A percentile compares a stretch with the other conserved stretches of the same genome.
Evolutionary conservation across 2,113 vertebrate species (phyloP).

Genomic region (Thermophis baileyi): DNA sequence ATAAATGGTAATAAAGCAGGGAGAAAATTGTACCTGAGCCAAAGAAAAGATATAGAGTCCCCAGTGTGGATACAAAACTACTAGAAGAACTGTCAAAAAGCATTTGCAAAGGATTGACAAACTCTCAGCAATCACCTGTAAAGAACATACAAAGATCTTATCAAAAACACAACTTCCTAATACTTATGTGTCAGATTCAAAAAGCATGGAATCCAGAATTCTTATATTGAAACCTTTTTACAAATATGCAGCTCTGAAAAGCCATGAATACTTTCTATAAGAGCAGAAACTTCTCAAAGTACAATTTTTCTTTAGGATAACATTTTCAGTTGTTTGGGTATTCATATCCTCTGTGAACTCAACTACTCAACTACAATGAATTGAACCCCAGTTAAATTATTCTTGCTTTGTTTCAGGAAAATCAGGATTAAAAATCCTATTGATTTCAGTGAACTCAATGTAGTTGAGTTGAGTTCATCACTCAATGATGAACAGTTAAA

Average conservation of each 20-base stretch:
- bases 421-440: background rate
- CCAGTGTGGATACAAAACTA: conserved; percentile 81
- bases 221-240: background rate
- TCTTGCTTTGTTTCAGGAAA: background rate
- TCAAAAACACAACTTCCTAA: background rate
- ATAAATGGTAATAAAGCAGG: background rate
- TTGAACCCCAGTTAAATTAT: background rate
- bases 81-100: conserved; percentile 78
- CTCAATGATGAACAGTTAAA: background rate
- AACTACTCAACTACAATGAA: too few relatives aligned
- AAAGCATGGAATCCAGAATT: background rate
- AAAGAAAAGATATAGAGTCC: conserved; percentile 84
- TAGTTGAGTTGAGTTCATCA: too few relatives aligned
- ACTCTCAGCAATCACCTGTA: conserved; percentile 87
- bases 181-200: background rate
- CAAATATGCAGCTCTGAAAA: background rate
- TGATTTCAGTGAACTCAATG: background rate
- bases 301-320: background rate
- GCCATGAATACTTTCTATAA: background rate
- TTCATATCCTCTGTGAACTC: background rate
- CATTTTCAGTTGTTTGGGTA: background rate
- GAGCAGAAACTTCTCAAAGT: background rate
- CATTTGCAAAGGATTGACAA: conserved; percentile 86
- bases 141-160: conserved; percentile 23
- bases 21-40: conserved; percentile 79